These are phyloP conservation scores for Drosophila nr. perissopoda DNA, from an alignment of 2,888 invertebrate genomes.

Conservation along the genomic window DNA sequence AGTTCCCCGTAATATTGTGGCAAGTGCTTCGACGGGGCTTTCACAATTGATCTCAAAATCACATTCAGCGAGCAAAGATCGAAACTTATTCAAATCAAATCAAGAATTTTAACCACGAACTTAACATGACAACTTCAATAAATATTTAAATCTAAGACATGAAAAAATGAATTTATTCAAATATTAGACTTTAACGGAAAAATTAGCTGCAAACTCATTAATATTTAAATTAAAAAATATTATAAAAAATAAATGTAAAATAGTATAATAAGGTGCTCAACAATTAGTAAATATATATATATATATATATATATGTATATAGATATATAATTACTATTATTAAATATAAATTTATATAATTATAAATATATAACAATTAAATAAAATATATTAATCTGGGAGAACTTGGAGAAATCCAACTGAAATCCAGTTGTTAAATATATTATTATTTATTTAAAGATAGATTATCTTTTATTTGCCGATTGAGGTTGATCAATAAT, in stretches of 20 bases:
- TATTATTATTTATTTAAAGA: background rate
- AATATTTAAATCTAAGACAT: too few species aligned
- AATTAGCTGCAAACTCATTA: background rate
- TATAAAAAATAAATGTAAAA: background rate
- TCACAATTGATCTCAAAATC: background rate
- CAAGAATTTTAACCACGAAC: too few species aligned
- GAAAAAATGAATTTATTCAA: background rate
- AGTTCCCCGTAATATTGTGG: background rate
- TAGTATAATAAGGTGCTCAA: too few species aligned
- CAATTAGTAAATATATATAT: too few species aligned
- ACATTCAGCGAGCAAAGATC: background rate
- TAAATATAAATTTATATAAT: too few species aligned
- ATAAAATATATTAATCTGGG: too few species aligned
- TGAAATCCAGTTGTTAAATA: background rate
- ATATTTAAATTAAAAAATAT: background rate
- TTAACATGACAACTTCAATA: too few species aligned
- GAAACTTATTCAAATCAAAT: background rate
- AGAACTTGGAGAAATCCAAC: accelerated
- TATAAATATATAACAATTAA: background rate
- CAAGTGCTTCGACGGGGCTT: constrained; percentile 4
- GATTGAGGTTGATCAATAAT: accelerated
- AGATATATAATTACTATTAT: too few species aligned
- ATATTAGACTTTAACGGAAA: background rate
- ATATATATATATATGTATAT: too few species aligned
- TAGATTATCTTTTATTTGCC: accelerated